Evolutionary conservation across 1,140 invertebrate species (phyloP), one percentile per base, ranked within the genome.

Genomic region (Halyomorpha halys): DNA sequence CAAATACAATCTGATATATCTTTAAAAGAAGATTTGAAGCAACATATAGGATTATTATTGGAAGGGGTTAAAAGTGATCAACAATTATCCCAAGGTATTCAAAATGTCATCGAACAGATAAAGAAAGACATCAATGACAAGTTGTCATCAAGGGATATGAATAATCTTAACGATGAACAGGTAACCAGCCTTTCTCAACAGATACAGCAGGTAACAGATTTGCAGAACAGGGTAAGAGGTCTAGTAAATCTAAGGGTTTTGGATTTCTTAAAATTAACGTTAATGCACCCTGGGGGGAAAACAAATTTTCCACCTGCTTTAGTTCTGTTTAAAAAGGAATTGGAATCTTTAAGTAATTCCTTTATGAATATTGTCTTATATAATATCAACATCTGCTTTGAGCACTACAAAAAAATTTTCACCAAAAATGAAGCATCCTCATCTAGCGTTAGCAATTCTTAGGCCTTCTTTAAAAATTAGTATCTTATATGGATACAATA

Each of bases 41-140:
- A 44, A 6, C 49, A 64, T 39, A 39, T 53, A 21, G 11, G 9
- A 13, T 19, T 64, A 15, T 59, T 64, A 15, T 16, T 64, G 3
- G 44, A 59, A 54, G 62, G 62, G 16, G 44, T 64, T 34, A 19
- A 44, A 30, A 64, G 25, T 34, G 34, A 64, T 39, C 15, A 44
- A 15, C 19, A 15, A 2, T 34, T 64, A n/a, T 18, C 30, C 18
- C 25, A 56, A 56, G 30, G 34, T n/a, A 19, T 64, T 21, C 44
- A 51, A 9, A 64, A 64, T 44, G 30, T 64, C 3, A 39, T 64
- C 14, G 62, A 64, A 18, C 62, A 64, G 39, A 23, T 64, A 14
- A 56, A 44, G 49, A 64, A 54, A 27, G 62, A 64, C 23, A 27
- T 53, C 6, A 59, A 64, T 53, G 30, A 39, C 13, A 54, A 64